Base-by-base conservation (phyloP, 2,797 vertebrate genomes). In the Coluber constrictor region DNA sequence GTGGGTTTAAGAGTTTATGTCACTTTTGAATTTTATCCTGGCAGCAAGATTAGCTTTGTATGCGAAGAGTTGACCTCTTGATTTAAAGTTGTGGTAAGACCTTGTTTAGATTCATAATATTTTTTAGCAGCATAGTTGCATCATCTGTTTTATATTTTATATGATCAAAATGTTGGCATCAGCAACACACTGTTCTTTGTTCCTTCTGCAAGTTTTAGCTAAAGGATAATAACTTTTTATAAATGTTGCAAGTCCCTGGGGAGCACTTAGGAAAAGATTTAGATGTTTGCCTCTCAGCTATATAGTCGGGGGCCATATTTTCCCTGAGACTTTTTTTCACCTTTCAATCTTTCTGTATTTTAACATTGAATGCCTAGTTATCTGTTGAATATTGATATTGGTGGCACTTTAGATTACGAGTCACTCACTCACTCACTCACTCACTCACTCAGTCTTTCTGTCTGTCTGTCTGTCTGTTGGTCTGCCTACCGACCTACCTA, bases 1-100 rank as follows among this genome's bases (percentile, higher is more conserved):
- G 83, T 91, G 86, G 43, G 59, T 93, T 94, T 94, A 61, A 61
- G 61, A 15, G 25, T 54, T 93, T 95, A 90, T 93, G 27, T 86
- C 86, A 95, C 18, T 94, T 70, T 60, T 94, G 87, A 94, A 89
- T 61, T 93, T 12, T 93, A 32, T 74, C n/a, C 61, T 92, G 32
- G 2, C 90, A 91, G 20, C 60, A 93, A 90, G 88, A 59, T 90
- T 87, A 91, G 60, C 66, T 70, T 12, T 70, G 86, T n/a, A 87
- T 87, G 86, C 93, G 27, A 92, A 93, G 90, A 94, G 29, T 87
- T 90, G 86, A 23, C 86, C 94, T n/a, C 63, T 93, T 93, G 93
- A 91, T 96, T 94, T 94, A 93, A 92, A 91, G 9, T 92, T 96
- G 95, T 94, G 37, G 29, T 86, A 94, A 87, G 47, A 56, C 20